Conservation (phyloP, 2,113 vertebrate genomes). For the Podocnemis expansa region DNA sequence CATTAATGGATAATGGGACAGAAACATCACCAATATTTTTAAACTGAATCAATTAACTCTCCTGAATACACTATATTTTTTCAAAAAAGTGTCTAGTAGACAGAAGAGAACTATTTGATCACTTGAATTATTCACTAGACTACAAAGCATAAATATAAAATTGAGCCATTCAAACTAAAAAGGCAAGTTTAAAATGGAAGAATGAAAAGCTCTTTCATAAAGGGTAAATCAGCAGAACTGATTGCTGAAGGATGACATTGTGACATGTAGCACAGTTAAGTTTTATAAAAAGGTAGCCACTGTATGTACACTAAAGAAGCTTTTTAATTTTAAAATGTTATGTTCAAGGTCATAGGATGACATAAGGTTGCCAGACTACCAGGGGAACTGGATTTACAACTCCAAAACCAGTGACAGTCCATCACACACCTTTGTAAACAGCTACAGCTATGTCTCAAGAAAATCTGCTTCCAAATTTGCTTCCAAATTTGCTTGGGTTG, state of each 20-base stretch:
- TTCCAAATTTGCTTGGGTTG: neutral
- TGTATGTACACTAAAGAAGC: neutral
- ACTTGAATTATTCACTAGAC: neutral
- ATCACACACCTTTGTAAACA: neutral
- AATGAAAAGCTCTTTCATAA: neutral
- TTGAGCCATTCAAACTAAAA: neutral
- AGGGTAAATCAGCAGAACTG: neutral
- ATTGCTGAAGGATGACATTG: neutral
- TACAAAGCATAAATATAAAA: neutral
- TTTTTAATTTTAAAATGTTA: neutral
- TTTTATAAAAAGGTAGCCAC: neutral
- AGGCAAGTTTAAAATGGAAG: neutral
- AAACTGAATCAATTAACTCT: neutral
- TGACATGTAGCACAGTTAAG: neutral
- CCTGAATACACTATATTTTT: neutral
- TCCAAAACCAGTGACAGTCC: neutral
- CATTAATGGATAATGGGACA: neutral
- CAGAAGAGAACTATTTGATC: neutral
- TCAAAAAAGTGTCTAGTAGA: neutral
- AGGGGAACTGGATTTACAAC: neutral
- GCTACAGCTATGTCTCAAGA: neutral
- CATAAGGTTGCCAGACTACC: neutral
- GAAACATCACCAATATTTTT: neutral
- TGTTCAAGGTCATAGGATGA: neutral
- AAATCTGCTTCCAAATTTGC: neutral